These are phyloP conservation scores for Brienomyrus brachyistius DNA, from an alignment of 2,113 vertebrate genomes.

Conservation along the genomic window DNA sequence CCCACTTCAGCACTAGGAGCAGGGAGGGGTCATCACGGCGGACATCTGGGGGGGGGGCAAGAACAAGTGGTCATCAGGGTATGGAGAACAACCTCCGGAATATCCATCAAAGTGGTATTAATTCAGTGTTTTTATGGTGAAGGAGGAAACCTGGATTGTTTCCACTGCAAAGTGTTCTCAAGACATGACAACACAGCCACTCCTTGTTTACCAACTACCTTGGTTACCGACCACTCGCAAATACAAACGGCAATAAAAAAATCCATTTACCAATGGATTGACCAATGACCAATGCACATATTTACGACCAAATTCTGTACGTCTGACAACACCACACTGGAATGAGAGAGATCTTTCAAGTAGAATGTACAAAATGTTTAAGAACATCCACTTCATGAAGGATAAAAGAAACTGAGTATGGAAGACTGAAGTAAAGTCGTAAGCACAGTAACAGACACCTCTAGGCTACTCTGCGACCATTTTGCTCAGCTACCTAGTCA, in stretches of 20 bases:
- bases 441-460: background rate
- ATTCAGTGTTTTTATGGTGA: background rate
- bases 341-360: background rate
- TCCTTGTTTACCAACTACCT: background rate
- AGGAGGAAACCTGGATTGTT: background rate
- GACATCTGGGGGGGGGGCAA: slow-evolving; percentile 55
- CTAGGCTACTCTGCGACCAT: background rate
- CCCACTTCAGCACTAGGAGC: slow-evolving; percentile 82
- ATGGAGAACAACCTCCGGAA: background rate
- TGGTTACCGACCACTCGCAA: too few species aligned
- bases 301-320: background rate
- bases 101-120: background rate
- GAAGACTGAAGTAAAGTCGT: background rate
- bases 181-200: too few species aligned
- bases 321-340: background rate
- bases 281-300: background rate
- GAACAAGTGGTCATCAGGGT: slow-evolving; percentile 7
- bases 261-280: background rate
- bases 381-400: background rate
- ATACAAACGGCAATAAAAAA: background rate
- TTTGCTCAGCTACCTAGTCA: background rate
- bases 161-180: too few species aligned
- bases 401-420: background rate
- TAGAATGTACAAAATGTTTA: background rate
- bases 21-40: slow-evolving; percentile 76